These are phyloP conservation scores for Aphelenchoides fujianensis DNA, from an alignment of 1,140 invertebrate species.

Conservation along the genomic window DNA sequence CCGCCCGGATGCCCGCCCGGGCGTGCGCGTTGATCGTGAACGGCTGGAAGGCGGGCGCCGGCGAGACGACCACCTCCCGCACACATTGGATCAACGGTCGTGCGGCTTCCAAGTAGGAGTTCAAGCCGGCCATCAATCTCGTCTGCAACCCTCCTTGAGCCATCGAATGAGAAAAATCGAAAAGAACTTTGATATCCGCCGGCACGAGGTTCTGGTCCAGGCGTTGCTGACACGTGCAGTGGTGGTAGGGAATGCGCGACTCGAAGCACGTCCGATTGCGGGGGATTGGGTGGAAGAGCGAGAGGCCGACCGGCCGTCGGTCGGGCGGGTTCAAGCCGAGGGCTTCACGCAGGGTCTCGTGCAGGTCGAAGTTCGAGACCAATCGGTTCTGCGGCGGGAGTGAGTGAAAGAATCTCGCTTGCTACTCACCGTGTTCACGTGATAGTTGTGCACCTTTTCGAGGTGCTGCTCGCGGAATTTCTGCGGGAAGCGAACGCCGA, in stretches of 20 bases:
- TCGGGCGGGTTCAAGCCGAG: conserved; percentile 14
- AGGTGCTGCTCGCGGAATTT: conserved; percentile 37
- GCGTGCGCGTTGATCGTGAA: neutral
- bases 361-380: conserved; percentile 52
- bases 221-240: conserved; percentile 33
- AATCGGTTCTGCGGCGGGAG: conserved; percentile 27
- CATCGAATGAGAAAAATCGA: no score
- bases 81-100: neutral
- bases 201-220: neutral
- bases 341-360: conserved; percentile 49
- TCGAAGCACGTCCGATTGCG: conserved; percentile 42
- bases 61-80: neutral
- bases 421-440: conserved; percentile 20
- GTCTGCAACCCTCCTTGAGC: no score
- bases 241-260: conserved; percentile 42
- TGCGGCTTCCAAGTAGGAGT: neutral
- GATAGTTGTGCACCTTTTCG: neutral
- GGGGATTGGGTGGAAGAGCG: conserved; percentile 43
- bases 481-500: conserved; percentile 46
- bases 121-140: neutral
- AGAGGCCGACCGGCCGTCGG: conserved; percentile 29
- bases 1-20: neutral
- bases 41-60: neutral
- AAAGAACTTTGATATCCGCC: neutral
- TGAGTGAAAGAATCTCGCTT: neutral